Conservation (phyloP, 2,113 vertebrate genomes). For the Cathartes aura region DNA sequence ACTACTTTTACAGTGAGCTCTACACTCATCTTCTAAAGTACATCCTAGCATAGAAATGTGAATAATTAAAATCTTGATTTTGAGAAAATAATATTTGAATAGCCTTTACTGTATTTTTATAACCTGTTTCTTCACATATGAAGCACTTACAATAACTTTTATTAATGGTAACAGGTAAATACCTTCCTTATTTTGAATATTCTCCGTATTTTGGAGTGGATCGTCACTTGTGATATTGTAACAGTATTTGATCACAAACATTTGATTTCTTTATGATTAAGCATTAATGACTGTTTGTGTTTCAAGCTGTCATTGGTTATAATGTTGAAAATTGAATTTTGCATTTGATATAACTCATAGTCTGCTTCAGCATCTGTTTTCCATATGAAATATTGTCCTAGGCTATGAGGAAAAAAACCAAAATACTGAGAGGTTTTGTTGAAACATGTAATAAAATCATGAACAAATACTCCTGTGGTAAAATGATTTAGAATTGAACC, state of each 20-base stretch:
- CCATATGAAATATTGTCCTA: neutral
- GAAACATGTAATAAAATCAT: constrained; percentile 6
- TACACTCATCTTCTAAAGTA: neutral
- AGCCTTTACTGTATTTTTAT: neutral
- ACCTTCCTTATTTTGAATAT: neutral
- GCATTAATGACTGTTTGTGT: neutral
- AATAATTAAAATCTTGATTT: neutral
- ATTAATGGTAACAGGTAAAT: neutral
- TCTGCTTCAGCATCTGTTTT: constrained; percentile 28
- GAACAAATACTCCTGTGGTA: constrained; percentile 43
- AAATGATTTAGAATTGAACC: constrained; percentile 23
- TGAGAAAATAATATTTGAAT: neutral
- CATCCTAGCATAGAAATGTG: neutral
- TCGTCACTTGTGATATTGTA: neutral
- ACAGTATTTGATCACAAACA: neutral
- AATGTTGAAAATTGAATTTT: neutral
- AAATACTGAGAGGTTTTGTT: constrained; percentile 24
- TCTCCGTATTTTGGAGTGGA: neutral
- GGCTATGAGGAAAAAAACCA: neutral
- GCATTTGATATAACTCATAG: neutral
- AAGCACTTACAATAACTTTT: neutral
- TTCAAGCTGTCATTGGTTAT: neutral
- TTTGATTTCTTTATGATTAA: neutral
- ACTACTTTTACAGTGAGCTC: neutral
- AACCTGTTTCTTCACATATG: neutral